Evolutionary conservation across 2,797 vertebrate species (phyloP), one percentile per base, ranked within the genome.

Genomic region (Notoglanidium macrostoma): DNA sequence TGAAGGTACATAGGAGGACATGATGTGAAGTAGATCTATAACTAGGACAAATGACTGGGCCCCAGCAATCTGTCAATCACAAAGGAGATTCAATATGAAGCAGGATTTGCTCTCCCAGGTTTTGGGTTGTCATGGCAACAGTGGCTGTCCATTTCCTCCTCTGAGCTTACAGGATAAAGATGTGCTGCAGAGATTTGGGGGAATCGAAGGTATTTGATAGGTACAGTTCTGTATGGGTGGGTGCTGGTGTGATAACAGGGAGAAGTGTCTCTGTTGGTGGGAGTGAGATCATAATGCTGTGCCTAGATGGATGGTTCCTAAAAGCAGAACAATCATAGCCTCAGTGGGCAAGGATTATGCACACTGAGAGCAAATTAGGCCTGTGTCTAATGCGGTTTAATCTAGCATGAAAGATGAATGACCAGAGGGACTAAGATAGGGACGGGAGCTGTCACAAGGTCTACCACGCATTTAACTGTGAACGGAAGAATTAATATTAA

Each of bases 401-500:
- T 79, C 74, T 82, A 51, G 85, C 86, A 87, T 92, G 55, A 77
- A 91, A 90, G 89, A 84, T 85, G 61, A 87, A 90, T 86, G 79
- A 86, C 85, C 79, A 57, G 54, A 44, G 85, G 84, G 77, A 86
- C 81, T n/a, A 55, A 88, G 82, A 89, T 86, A 79, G 59, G 70
- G 44, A 73, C 46, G 19, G 51, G 32, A 76, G 82, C 81, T 88
- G 90, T 91, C 81, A 88, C 65, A 79, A 83, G 87, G 79, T 86
- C 84, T 78, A 86, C 35, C 80, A 70, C 54, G 78, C 68, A 72
- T 88, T 86, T 67, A 74, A 82, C 79, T 70, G 40, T 83, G 54
- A 72, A 86, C 51, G 61, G 51, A 68, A 83, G 81, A 86, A 86
- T 88, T 76, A 74, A 88, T 67, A 85, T 88, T 82, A 81, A 85